Evolutionary conservation across 2,113 vertebrate genomes (phyloP), one percentile per base, ranked within the genome.

Genomic region (Scomber scombrus): DNA sequence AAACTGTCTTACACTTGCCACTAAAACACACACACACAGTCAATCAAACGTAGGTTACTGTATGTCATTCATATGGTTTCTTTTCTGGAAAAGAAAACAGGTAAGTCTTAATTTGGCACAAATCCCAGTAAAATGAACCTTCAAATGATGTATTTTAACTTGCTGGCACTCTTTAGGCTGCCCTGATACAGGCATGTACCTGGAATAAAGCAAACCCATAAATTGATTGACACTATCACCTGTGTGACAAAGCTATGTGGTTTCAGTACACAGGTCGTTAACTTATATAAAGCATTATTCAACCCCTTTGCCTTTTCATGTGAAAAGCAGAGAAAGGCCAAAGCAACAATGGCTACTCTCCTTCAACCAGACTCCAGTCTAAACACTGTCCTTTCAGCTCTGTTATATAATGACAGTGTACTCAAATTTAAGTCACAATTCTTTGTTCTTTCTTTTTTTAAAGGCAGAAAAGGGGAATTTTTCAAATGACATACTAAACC

Each of bases 201-300:
- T 43, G 58, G 49, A 63, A 34, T 70, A 54, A 64, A 63, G 62
- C 57, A 70, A 58, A 72, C 34, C 26, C 58, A 65, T 58, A 77
- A 60, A 67, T 60, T 21, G 26, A 57, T 64, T 55, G 66, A 34
- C 75, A 64, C 73, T 15, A 34, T 64, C 62, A 43, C 78, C 75
- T 86, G 81, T 56, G 75, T 51, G 68, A 55, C 60, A 67, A 68
- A 71, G 61, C 60, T 16, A 19, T 12, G 18, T 2, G 49, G 70
- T 65, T 65, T 56, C 71, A 73, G 68, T 74, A 61, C 52, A 1
- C 46, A 72, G 85, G 77, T 46, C 23, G 21, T 71, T 52, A 67
- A 81, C 82, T 85, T 84, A 78, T 43, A 80, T 73, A 88, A 71
- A 80, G 85, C 5, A 56, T 79, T 75, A 91, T 87, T 81, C 79